A percentile compares a stretch with the other conserved stretches of the same genome.
These are phyloP conservation scores for Aepyceros melampus DNA, from an alignment of 2,113 vertebrate genomes.

Conservation along the genomic window DNA sequence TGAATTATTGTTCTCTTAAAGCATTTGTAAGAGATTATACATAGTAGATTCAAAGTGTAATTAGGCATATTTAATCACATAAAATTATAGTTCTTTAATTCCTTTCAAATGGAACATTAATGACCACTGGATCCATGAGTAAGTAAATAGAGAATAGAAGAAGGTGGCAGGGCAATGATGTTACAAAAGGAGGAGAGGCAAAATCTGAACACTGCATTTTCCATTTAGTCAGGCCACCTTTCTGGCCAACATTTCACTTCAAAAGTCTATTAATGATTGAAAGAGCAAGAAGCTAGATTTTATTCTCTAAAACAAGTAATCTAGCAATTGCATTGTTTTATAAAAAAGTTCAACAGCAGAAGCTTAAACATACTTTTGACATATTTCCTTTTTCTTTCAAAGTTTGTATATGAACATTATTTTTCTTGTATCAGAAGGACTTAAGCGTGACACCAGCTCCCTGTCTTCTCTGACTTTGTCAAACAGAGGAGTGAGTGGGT, in stretches of 20 bases:
- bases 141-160: background rate
- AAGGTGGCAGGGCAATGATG: background rate
- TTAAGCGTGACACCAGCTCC: background rate
- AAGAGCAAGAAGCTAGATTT: slow-evolving; percentile 43
- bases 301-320: slow-evolving; percentile 24
- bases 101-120: slow-evolving; percentile 70
- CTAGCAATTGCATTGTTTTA: slow-evolving; percentile 25
- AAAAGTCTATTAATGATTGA: slow-evolving; percentile 29
- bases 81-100: slow-evolving; percentile 73
- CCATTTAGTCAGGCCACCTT: background rate
- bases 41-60: slow-evolving; percentile 67
- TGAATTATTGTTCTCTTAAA: slow-evolving; percentile 71
- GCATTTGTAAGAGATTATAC: slow-evolving; percentile 71
- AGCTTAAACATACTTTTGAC: background rate
- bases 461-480: background rate
- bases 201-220: background rate
- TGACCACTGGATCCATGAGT: slow-evolving; percentile 38
- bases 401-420: background rate
- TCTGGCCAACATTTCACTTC: background rate
- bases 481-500: background rate
- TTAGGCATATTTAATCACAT: slow-evolving; percentile 65
- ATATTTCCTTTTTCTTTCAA: slow-evolving; percentile 24
- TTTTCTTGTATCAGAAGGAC: background rate
- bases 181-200: background rate
- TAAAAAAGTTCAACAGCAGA: background rate